Percentiles rank a stretch among this genome's conserved stretches.
Conservation (phyloP, 2,797 vertebrate genomes). For the Staurois parvus region DNA sequence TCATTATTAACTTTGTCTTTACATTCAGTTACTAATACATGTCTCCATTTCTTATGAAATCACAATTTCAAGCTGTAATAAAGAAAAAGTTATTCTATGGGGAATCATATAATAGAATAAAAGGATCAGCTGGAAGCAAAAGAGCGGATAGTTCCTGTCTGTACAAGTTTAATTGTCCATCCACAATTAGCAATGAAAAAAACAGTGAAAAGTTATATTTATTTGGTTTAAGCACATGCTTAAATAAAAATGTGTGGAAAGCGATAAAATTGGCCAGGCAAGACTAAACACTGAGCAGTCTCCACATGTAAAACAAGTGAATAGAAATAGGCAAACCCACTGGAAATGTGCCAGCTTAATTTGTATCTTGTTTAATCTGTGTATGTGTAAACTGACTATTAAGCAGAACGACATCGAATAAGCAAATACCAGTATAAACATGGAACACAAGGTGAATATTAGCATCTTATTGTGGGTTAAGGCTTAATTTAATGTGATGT, state of each 20-base stretch:
- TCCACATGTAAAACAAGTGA: constrained; percentile 20
- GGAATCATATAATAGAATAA: not conserved
- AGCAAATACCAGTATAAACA: not conserved
- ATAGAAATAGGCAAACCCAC: constrained; percentile 8
- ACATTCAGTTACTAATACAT: not conserved
- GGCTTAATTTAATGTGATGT: not conserved
- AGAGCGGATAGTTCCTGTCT: not conserved
- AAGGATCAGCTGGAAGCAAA: not conserved
- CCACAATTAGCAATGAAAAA: not conserved
- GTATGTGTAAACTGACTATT: not conserved
- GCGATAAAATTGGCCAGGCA: constrained; percentile 2
- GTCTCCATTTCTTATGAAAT: not conserved
- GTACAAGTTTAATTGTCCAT: not conserved
- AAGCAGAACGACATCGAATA: not conserved
- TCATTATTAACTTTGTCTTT: too few species aligned
- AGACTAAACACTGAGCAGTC: constrained; percentile 29
- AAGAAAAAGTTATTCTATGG: not conserved
- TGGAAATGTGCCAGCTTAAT: constrained; percentile 19
- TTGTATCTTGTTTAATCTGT: not conserved
- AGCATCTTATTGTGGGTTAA: not conserved
- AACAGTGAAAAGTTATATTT: not conserved
- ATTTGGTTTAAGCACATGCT: not conserved
- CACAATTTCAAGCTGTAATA: not conserved
- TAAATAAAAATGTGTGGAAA: constrained; percentile 21
- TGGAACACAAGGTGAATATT: not conserved